Base-by-base conservation (phyloP, 2,113 vertebrate genomes). In the Hippoglossus stenolepis region DNA sequence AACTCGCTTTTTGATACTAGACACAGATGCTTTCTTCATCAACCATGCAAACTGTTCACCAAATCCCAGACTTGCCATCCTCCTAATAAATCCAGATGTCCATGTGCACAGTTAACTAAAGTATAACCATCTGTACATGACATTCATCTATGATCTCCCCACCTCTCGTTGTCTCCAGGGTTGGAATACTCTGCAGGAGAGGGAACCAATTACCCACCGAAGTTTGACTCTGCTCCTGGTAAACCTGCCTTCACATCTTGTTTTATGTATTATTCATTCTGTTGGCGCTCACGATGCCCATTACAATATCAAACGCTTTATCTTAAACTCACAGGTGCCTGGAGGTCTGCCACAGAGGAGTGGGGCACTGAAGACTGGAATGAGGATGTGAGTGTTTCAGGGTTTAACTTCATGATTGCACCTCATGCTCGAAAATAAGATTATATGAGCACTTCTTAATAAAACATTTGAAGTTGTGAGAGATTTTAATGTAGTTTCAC, bases 351-450 rank as follows among this genome's bases (percentile, higher is more conserved):
- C 0, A 95, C 96, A 15, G 98, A 99, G 87, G 98, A 99, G 57
- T 99, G 98, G 98, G 98, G 97, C 81, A 99, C 97, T 14, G 98
- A 99, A 93, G 98, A 99, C 92, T 99, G 97, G 97, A 98, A 97
- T 93, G 98, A 99, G 94, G 98, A 99, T 95, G 98, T 99, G 93
- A 92, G 98, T 96, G 21, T 57, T 68, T 77, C 13, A 69, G 23
- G 15, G 5, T 18, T 67, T 66, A 14, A 73, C 65, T 67, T 75
- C 13, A 68, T n/a, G 18, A 8, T 18, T 67, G 63, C 6, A 67
- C 68, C 43, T 64, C 38, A 47, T 74, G 11, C 69, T 64, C 18
- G 28, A 63, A 67, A 31, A 15, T 40, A 56, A 60, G 40, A 45
- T 26, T 49, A 38, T 35, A 13, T 45, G 3, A 74, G 24, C 59